phyloP scores from a whole-genome alignment of 1,140 invertebrate species.

The Zophobas morio region DNA sequence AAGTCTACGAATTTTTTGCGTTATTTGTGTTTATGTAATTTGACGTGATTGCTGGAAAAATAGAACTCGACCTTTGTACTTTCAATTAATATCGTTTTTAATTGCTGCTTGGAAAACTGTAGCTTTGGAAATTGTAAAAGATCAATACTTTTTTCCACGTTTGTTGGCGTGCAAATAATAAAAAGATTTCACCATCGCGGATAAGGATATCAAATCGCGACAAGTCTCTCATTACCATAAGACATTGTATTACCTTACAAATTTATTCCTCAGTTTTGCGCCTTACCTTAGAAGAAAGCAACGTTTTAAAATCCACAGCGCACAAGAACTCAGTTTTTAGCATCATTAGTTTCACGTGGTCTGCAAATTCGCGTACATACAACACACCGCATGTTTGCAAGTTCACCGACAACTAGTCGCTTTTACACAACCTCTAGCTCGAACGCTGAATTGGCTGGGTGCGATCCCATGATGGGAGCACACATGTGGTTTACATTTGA shows the following conservation, averaged over 20 bases:
- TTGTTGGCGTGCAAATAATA: slow-evolving; percentile 31
- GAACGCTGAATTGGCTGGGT: slow-evolving; percentile 18
- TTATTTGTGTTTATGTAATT: not conserved
- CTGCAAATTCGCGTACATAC: slow-evolving; percentile 19
- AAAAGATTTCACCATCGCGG: slow-evolving; percentile 35
- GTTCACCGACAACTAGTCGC: slow-evolving; percentile 35
- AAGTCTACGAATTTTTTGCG: not conserved
- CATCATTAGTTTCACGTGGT: slow-evolving; percentile 22
- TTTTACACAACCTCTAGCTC: slow-evolving; percentile 29
- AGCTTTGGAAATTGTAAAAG: not conserved
- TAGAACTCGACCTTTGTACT: not conserved
- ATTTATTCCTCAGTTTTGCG: slow-evolving; percentile 15
- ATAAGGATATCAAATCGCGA: slow-evolving; percentile 35
- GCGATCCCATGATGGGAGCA: slow-evolving; percentile 30
- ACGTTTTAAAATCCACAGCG: slow-evolving; percentile 11
- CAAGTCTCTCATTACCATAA: slow-evolving; percentile 39
- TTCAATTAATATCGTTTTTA: not conserved
- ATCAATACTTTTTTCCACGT: slow-evolving; percentile 25
- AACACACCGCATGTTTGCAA: slow-evolving; percentile 38
- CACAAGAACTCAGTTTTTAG: not conserved
- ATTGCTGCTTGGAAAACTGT: not conserved
- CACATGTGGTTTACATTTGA: slow-evolving; percentile 44
- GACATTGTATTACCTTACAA: slow-evolving; percentile 32
- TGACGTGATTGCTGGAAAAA: not conserved
- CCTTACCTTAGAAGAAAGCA: slow-evolving; percentile 5